Evolutionary conservation across 2,113 vertebrate genomes (phyloP), one percentile per base, ranked within the genome.

Genomic region (Harpagus bidentatus): DNA sequence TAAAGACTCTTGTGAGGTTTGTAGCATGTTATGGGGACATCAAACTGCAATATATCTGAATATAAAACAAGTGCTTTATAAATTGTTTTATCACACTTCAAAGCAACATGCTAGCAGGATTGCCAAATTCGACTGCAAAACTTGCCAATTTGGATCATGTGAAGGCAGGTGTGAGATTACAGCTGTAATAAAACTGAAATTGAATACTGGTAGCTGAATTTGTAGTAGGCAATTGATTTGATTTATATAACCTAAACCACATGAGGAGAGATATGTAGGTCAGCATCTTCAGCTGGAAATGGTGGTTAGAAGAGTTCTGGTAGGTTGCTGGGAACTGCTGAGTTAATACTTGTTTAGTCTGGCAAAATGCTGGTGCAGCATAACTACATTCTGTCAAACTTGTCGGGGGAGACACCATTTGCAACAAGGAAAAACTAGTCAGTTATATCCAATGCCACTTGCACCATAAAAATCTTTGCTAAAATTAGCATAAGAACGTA

Each of bases 181-280:
- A 96, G 59, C 50, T 87, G 92, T 95, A 97, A 93, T 98, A 97
- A 97, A 98, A 93, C 81, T 88, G 95, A 96, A 97, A 96, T 63
- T 90, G 97, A 96, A 94, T 92, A 82, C 91, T 84, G 65, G 81
- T 86, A 82, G 76, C 80, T 96, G 96, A 97, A 97, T 96, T 95
- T 97, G 90, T 90, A 93, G 86, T 70, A 96, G 81, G 93, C 84
- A 91, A 40, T 96, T 95, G 90, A 69, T 95, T 97, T 97, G 96
- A 98, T 98, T 97, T 97, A 96, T 97, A 58, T 83, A 97, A 74
- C 72, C 8, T 74, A 85, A 83, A 55, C 73, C 84, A 95, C 82
- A 93, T 73, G 89, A 97, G 90, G 81, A 92, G 78, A 95, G 74
- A 83, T 78, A 94, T 45, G 45, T 83, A 97, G 93, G 95, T 97